Base-by-base conservation (phyloP, 2,888 invertebrate species). In the Isoperla grammatica region DNA sequence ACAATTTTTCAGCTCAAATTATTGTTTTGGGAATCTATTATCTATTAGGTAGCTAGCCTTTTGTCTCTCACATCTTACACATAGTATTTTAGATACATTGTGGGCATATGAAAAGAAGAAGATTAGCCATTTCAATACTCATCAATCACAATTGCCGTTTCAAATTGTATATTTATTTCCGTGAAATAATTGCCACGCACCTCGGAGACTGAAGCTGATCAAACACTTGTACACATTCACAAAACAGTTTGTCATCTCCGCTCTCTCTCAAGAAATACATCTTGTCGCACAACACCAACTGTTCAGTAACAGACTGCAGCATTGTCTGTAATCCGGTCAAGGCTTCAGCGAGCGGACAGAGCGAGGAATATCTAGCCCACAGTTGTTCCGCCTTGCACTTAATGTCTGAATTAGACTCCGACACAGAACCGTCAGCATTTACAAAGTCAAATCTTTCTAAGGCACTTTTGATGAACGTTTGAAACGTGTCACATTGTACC, bases 201-300 rank as follows among this genome's bases (percentile, higher is more conserved):
- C 86, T 77, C 0, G 87, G 86, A n/a, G 87, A 87, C 65, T 82
- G 73, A 59, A 72, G 73, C 64, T 82, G 82, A 69, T 85, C 75
- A 61, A 84, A 78, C 61, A 86, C 78, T 71, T 80, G 82, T 66
- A 79, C 78, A 65, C 79, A 78, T 54, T 71, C 74, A 73, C 72
- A 80, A 50, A 69, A 70, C 68, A 71, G 68, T 67, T 69, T 72
- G 66, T 75, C 57, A 15, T 74, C 71, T n/a, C 69, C 68, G 53
- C 72, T 71, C 45, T 70, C 70, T 49, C 71, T 54, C 60, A 82
- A 71, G 68, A 73, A 79, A 64, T 76, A 75, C 17, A 81, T 69
- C 61, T 81, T 75, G 69, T 83, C 83, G 57, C 78, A 70, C 2
- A 81, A 70, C 11, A 81, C 72, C 23, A 82, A 60, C 69, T 80